Evolutionary conservation across 2,797 vertebrate genomes (phyloP).

Genomic region (Rousettus madagascariensis): DNA sequence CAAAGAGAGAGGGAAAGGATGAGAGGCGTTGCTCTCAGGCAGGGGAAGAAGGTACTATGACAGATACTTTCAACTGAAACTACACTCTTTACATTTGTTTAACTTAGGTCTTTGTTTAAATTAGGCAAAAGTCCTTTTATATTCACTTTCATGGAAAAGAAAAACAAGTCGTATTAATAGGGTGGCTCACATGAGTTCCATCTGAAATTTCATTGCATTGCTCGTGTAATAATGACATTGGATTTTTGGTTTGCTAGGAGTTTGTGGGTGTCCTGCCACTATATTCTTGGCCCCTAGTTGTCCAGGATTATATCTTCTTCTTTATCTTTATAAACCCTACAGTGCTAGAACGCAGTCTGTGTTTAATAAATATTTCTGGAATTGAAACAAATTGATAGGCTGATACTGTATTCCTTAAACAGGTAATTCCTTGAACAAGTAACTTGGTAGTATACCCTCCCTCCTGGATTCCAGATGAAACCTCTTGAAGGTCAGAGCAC

Average conservation of each 20-base stretch:
- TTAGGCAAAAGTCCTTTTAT: neutral
- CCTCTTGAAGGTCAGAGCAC: neutral
- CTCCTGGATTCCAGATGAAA: neutral
- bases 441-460: neutral
- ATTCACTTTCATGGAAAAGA: conserved; percentile 45
- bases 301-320: neutral
- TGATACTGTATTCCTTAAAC: neutral
- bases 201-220: neutral
- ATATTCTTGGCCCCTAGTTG: neutral
- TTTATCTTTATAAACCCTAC: neutral
- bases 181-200: neutral
- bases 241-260: neutral
- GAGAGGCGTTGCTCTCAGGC: neutral
- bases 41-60: neutral
- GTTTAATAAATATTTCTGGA: conserved; percentile 34
- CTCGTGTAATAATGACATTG: neutral
- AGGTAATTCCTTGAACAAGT: neutral
- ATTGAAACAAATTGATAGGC: conserved; percentile 14
- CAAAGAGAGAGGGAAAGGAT: neutral
- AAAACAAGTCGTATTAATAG: neutral
- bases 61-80: neutral
- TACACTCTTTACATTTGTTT: conserved; percentile 40
- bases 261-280: neutral
- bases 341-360: neutral
- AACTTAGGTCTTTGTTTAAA: conserved; percentile 57